phyloP scores from a whole-genome alignment of 2,888 invertebrate genomes.

The Hyalella azteca region DNA sequence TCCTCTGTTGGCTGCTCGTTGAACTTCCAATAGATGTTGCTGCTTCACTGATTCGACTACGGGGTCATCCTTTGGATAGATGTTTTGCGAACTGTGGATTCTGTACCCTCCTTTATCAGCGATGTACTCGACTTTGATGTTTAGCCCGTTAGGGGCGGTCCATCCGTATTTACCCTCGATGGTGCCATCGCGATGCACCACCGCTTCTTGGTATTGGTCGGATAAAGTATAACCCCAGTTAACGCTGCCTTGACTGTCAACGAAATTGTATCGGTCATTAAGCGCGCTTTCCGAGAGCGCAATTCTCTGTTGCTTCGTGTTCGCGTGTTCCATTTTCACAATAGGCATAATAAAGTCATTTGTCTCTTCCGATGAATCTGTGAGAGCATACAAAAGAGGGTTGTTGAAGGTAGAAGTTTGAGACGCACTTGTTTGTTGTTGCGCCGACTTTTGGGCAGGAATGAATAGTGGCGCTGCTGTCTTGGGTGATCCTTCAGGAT shows the following conservation, averaged over 20 bases:
- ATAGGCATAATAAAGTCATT: conserved; percentile 33
- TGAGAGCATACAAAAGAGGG: not conserved
- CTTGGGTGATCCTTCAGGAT: conserved; percentile 38
- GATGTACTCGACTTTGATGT: conserved; percentile 49
- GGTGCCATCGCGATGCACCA: conserved; percentile 44
- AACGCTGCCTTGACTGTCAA: conserved; percentile 50
- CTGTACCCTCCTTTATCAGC: conserved; percentile 55
- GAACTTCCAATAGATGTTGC: conserved; percentile 38
- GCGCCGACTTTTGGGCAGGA: not conserved
- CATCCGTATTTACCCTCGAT: conserved; percentile 55
- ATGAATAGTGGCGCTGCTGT: not conserved
- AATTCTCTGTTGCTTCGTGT: conserved; percentile 45
- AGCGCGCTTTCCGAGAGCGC: conserved; percentile 43
- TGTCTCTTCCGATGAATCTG: not conserved
- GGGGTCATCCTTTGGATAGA: conserved; percentile 41
- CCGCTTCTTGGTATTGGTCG: conserved; percentile 52
- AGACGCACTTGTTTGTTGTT: not conserved
- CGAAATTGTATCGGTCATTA: conserved; percentile 42
- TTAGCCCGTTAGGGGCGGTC: conserved; percentile 50
- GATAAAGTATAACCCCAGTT: conserved; percentile 50
- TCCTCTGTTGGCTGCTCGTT: not conserved
- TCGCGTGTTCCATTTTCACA: conserved; percentile 37
- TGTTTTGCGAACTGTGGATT: conserved; percentile 39
- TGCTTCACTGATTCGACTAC: conserved; percentile 40
- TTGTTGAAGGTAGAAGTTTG: conserved; percentile 24